Conservation (phyloP, 2,888 invertebrate species). For the Margaritifera margaritifera region DNA sequence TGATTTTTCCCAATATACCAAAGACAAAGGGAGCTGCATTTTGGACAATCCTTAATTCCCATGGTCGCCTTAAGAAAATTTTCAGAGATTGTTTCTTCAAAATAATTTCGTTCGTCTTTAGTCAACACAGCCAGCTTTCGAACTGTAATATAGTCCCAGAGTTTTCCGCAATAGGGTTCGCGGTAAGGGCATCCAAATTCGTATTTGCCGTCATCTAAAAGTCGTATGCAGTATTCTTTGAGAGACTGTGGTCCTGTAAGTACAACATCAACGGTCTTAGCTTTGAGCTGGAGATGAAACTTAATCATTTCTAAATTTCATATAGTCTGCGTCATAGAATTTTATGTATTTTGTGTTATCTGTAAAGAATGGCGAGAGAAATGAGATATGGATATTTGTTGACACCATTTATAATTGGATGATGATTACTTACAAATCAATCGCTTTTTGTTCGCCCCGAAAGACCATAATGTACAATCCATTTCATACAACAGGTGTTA, state of each 20-base stretch:
- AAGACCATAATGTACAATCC: too few relatives aligned
- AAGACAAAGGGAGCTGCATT: slow-evolving; percentile 31
- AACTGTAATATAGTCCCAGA: slow-evolving; percentile 42
- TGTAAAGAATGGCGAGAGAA: not conserved
- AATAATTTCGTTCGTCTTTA: slow-evolving; percentile 31
- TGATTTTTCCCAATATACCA: slow-evolving; percentile 24
- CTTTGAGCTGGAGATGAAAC: too few relatives aligned
- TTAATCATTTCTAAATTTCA: too few relatives aligned
- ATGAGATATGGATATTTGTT: not conserved
- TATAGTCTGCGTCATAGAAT: too few relatives aligned
- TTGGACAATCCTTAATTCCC: slow-evolving; percentile 42
- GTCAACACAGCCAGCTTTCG: slow-evolving; percentile 36
- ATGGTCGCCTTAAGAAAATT: slow-evolving; percentile 37
- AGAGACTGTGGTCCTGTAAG: slow-evolving; percentile 41
- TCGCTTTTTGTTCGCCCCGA: too few relatives aligned
- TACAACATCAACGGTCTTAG: not conserved
- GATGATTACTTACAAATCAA: too few relatives aligned
- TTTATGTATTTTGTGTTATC: too few relatives aligned
- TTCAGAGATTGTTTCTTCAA: slow-evolving; percentile 38
- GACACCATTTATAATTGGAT: too few relatives aligned
- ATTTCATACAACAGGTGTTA: too few relatives aligned
- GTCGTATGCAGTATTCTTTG: slow-evolving; percentile 41
- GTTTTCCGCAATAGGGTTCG: slow-evolving; percentile 27
- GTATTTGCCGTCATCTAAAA: slow-evolving; percentile 29
- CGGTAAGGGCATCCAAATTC: slow-evolving; percentile 42